phyloP scores from a whole-genome alignment of 2,797 vertebrate species.

The Picus viridis region DNA sequence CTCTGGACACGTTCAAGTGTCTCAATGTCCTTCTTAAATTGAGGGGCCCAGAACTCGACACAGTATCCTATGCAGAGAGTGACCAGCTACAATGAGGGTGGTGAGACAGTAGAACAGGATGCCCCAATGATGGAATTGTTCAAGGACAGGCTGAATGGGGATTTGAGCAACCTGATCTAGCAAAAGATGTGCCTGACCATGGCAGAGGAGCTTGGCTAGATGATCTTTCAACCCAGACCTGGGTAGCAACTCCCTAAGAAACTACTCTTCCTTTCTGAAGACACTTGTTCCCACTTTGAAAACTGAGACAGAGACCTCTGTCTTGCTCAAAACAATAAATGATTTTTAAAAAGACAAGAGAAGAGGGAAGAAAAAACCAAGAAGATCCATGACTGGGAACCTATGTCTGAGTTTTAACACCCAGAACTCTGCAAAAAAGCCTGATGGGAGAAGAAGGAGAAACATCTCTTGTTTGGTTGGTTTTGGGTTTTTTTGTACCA shows the following conservation, averaged over 20 bases:
- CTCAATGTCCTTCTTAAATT: too few species aligned
- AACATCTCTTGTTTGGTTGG: too few species aligned
- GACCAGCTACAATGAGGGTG: accelerated
- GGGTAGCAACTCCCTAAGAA: background rate
- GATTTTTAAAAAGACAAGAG: background rate
- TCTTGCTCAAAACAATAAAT: background rate
- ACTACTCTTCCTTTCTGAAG: background rate
- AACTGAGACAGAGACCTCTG: background rate
- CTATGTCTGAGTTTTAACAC: background rate
- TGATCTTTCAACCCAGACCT: background rate
- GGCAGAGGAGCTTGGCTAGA: background rate
- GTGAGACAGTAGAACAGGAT: background rate
- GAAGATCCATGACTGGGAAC: background rate
- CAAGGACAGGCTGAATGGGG: accelerated
- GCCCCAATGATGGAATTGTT: accelerated
- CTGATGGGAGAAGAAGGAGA: background rate
- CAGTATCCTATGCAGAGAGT: background rate
- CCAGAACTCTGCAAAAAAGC: background rate
- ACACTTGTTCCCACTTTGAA: background rate
- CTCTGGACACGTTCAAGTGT: too few species aligned
- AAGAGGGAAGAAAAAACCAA: background rate
- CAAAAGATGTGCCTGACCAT: background rate
- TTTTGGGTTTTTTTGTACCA: background rate
- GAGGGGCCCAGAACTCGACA: too few species aligned
- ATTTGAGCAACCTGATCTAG: background rate